Conservation (phyloP, 1,140 invertebrate species). For the Nixonia krombeini region DNA sequence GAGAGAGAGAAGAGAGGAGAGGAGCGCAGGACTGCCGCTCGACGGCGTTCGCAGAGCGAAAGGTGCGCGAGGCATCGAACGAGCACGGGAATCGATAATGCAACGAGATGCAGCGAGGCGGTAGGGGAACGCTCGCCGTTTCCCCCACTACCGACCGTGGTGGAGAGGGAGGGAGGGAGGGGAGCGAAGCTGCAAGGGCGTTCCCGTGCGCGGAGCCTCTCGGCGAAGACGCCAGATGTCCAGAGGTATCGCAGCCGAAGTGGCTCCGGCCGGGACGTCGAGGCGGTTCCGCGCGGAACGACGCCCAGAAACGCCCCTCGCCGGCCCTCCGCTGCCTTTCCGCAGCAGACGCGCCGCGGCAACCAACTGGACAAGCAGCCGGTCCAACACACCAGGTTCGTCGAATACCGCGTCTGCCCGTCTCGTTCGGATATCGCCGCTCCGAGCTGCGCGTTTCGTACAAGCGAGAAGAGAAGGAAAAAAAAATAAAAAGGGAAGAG, state of each 20-base stretch:
- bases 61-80: constrained; percentile 22
- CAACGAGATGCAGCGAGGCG: constrained; percentile 1
- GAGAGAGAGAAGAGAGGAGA: no score
- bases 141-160: constrained; percentile 16
- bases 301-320: constrained; percentile 64
- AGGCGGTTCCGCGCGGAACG: constrained; percentile 29
- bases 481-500: no score
- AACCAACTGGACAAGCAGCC: constrained; percentile 68
- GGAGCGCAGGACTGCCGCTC: no score
- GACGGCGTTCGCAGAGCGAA: no score
- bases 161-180: constrained; percentile 1
- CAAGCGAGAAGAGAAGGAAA: no score
- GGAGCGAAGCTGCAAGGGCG: constrained; percentile 16
- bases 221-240: constrained; percentile 31
- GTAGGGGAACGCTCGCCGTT: no score
- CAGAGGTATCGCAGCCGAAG: constrained; percentile 13
- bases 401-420: constrained; percentile 53
- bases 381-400: constrained; percentile 58
- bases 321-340: constrained; percentile 58
- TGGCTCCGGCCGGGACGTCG: constrained; percentile 4
- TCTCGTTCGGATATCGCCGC: constrained; percentile 15
- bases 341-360: constrained; percentile 67
- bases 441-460: constrained; percentile 21
- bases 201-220: constrained; percentile 15
- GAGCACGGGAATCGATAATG: constrained; percentile 20